Evolutionary conservation across 2,113 vertebrate species (phyloP), one percentile per base, ranked within the genome.

Genomic region (Apus apus): DNA sequence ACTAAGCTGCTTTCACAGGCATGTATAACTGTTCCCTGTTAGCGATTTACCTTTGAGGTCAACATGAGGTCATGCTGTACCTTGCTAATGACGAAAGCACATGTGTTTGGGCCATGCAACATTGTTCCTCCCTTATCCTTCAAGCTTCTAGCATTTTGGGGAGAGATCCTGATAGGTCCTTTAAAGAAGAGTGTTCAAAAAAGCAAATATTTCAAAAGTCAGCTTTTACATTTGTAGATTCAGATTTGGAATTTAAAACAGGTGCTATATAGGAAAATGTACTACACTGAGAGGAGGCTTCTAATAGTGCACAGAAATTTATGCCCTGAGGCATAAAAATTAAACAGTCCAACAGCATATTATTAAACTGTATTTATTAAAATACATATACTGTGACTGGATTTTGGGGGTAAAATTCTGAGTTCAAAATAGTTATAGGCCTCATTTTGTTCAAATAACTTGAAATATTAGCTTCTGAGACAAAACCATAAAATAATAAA

Each of bases 161-260:
- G 95, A 96, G 64, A 96, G 92, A 96, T 97, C 92, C 94, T 96
- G 96, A 96, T 8, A 97, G 92, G 92, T 97, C 95, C 94, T 97
- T 97, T 95, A 96, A 97, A 97, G 96, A 97, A 96, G 95, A 96
- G 95, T 92, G 96, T 97, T 97, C 94, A 97, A 96, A 96, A 96
- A 97, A 96, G 95, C 88, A 97, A 86, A 96, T 96, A 96, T 95
- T 96, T 97, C 96, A 97, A 96, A 96, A 96, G 94, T 96, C 96
- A 96, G 94, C 92, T 96, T 97, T 97, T 96, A 96, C 93, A 97
- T 90, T 93, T 25, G 85, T 96, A 94, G 92, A 90, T 86, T 94
- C 92, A 96, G 90, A 85, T 95, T 77, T 92, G 96, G 94, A 93
- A 68, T 95, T 96, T 90, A 94, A 97, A 88, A 96, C 90, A 96